Percentiles rank a stretch among this genome's conserved stretches.
These are phyloP conservation scores for Sebastes elongatus DNA, from an alignment of 2,797 vertebrate species.

Conservation along the genomic window DNA sequence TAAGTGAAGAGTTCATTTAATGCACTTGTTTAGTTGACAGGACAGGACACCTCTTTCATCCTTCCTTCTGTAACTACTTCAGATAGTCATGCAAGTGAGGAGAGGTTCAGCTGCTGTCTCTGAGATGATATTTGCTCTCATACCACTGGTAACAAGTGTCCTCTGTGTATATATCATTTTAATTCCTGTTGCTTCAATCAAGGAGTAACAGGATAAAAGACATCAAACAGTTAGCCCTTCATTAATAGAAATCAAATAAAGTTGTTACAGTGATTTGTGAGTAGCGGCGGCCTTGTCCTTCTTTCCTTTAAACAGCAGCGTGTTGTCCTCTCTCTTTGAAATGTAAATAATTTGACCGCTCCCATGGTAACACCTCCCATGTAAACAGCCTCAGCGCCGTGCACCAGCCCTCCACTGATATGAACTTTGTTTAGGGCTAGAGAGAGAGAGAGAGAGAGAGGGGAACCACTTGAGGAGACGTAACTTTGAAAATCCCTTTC, in stretches of 20 bases:
- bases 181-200: constrained; percentile 23
- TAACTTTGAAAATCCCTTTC: constrained; percentile 74
- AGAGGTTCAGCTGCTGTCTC: constrained; percentile 44
- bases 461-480: constrained; percentile 58
- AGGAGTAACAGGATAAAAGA: constrained; percentile 34
- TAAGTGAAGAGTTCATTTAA: constrained; percentile 39
- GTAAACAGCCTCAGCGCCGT: constrained; percentile 60
- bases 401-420: constrained; percentile 47
- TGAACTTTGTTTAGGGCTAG: constrained; percentile 59
- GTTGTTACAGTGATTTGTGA: constrained; percentile 35
- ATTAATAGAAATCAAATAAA: constrained; percentile 18
- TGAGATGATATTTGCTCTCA: constrained; percentile 44
- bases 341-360: constrained; percentile 73
- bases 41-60: constrained; percentile 49
- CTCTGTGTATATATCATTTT: constrained; percentile 26
- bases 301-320: constrained; percentile 32
- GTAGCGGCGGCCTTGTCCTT: constrained; percentile 1
- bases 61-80: constrained; percentile 53
- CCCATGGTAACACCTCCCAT: constrained; percentile 63
- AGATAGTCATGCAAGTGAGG: constrained; percentile 55
- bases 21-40: constrained; percentile 34
- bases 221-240: not conserved
- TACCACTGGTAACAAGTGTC: constrained; percentile 2
- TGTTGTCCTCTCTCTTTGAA: constrained; percentile 62
- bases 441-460: constrained; percentile 45